Evolutionary conservation across 37 sponge, comb jelly and placozoan species (phyloP).

Genomic region (Corticium candelabrum): DNA sequence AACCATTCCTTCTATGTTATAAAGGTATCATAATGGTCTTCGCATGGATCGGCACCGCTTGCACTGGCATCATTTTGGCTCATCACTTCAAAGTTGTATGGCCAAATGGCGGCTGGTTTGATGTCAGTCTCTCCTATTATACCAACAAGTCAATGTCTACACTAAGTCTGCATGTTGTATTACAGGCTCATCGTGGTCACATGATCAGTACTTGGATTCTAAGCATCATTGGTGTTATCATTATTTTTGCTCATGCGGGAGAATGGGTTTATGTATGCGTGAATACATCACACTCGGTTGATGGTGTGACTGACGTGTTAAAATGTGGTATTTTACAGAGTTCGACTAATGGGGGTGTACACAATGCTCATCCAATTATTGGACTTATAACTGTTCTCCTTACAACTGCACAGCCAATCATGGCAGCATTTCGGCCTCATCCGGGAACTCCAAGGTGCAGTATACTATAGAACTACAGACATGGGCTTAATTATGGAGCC

Average conservation of each 20-base stretch:
- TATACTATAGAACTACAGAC: too few relatives aligned
- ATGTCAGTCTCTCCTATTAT: slow-evolving; percentile 21
- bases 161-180: not conserved
- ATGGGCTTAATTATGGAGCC: too few relatives aligned
- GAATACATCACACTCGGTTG: too few relatives aligned
- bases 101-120: slow-evolving; percentile 59
- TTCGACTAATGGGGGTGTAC: not conserved
- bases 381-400: not conserved
- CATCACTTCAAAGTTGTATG: slow-evolving; percentile 44
- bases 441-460: not conserved
- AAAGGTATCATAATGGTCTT: slow-evolving; percentile 38
- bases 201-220: not conserved
- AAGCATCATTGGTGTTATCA: not conserved
- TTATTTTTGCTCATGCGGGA: not conserved
- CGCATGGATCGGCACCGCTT: slow-evolving; percentile 38
- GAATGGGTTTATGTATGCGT: too few relatives aligned
- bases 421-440: not conserved
- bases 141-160: not conserved
- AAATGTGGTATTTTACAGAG: too few relatives aligned
- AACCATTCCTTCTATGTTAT: not conserved
- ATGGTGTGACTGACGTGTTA: too few relatives aligned
- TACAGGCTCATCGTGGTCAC: not conserved
- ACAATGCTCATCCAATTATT: not conserved
- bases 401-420: not conserved
- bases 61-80: slow-evolving; percentile 43